Percentiles rank a stretch among this genome's conserved stretches.
Evolutionary conservation across 2,888 invertebrate species (phyloP).

Genomic region (Xestia c-nigrum): DNA sequence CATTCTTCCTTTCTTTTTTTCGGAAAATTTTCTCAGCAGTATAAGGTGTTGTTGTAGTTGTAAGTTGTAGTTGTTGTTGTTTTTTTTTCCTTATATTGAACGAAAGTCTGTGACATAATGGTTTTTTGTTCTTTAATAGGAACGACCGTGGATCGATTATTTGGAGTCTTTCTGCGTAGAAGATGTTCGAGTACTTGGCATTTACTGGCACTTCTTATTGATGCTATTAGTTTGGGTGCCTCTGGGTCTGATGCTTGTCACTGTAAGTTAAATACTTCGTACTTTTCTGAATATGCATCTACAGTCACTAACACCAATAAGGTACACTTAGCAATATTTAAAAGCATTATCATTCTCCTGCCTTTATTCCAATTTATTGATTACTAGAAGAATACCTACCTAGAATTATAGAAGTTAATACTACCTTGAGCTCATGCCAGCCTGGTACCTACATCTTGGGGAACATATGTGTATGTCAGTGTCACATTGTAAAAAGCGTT

Average conservation of each 20-base stretch:
- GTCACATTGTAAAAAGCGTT: no score
- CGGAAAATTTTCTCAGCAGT: no score
- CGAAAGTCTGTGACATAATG: neutral
- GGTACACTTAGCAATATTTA: neutral
- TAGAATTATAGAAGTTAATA: no score
- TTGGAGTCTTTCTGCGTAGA: constrained; percentile 94
- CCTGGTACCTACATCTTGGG: no score
- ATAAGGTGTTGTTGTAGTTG: no score
- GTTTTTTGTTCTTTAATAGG: constrained; percentile 77
- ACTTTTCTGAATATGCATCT: neutral
- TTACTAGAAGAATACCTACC: no score
- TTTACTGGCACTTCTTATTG: constrained; percentile 95
- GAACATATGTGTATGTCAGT: no score
- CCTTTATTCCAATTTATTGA: no score
- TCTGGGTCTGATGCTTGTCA: constrained; percentile 93
- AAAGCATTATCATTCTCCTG: neutral
- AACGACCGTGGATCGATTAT: constrained; percentile 94
- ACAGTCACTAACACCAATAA: neutral
- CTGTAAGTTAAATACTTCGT: constrained; percentile 88
- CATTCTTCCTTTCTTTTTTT: neutral
- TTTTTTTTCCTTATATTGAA: no score
- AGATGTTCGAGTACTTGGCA: constrained; percentile 90
- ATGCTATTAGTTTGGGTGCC: constrained; percentile 95
- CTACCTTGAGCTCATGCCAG: no score
- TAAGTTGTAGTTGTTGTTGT: no score